Evolutionary conservation across 1,140 invertebrate species (phyloP).

Genomic region (Venturia canescens): DNA sequence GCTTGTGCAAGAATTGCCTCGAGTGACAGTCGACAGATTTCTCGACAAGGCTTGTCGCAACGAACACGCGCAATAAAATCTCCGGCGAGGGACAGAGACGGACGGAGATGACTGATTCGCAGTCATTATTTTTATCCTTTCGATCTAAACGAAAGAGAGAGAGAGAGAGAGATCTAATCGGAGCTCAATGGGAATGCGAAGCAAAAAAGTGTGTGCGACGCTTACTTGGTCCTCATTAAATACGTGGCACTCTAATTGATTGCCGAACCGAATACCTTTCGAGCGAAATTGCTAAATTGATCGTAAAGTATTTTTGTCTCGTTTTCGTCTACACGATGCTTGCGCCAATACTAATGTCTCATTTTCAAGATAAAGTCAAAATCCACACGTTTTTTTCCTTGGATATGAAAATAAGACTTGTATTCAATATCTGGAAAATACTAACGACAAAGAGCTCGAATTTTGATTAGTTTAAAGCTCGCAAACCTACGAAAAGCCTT

Average conservation of each 20-base stretch:
- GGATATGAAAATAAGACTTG: too few relatives aligned
- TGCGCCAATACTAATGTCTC: too few relatives aligned
- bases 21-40: constrained; percentile 19
- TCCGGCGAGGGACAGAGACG: background rate
- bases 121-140: constrained; percentile 14
- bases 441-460: too few relatives aligned
- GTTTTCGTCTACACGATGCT: too few relatives aligned
- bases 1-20: constrained; percentile 3
- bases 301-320: too few relatives aligned
- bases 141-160: background rate
- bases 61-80: background rate
- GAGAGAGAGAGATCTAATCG: background rate
- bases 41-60: constrained; percentile 9
- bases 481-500: background rate
- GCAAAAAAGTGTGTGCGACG: background rate
- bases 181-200: background rate
- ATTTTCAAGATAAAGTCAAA: too few relatives aligned
- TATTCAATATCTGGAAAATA: too few relatives aligned
- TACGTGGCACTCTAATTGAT: background rate
- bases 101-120: background rate
- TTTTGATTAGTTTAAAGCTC: too few relatives aligned
- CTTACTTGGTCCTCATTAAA: background rate
- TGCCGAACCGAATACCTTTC: background rate
- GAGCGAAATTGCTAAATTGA: background rate
- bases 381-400: too few relatives aligned